Conservation (phyloP, 2,888 invertebrate species). For the Cistogaster globosa region DNA sequence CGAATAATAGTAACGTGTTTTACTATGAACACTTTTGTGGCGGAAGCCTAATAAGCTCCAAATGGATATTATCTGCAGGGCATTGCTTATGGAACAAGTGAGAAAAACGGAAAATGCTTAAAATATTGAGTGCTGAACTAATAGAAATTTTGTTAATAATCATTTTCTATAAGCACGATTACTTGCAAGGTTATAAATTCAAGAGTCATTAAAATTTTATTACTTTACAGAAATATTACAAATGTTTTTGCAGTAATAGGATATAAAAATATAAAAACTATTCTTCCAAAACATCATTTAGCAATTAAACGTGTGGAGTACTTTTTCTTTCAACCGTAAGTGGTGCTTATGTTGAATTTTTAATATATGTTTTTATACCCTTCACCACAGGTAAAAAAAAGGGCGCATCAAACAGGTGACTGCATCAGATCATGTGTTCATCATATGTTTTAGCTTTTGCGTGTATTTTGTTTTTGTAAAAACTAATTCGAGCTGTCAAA, state of each 20-base stretch:
- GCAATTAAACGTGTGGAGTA: conserved; percentile 76
- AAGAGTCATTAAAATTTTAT: conserved; percentile 20
- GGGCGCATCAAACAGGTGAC: too few relatives aligned
- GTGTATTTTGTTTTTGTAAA: too few relatives aligned
- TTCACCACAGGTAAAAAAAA: too few relatives aligned
- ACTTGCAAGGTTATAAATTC: not conserved
- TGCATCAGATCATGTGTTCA: too few relatives aligned
- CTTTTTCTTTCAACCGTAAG: conserved; percentile 80
- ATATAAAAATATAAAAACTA: conserved; percentile 75
- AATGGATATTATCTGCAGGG: conserved; percentile 81
- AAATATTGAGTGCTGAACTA: not conserved
- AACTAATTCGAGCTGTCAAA: too few relatives aligned
- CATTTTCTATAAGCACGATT: not conserved
- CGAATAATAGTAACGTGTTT: conserved; percentile 21
- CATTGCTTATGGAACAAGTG: conserved; percentile 81
- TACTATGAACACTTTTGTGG: conserved; percentile 81
- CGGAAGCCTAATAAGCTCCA: conserved; percentile 78
- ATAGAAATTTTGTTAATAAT: not conserved
- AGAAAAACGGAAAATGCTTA: conserved; percentile 48
- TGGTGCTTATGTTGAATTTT: conserved; percentile 24
- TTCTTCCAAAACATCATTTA: conserved; percentile 72
- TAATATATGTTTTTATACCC: too few relatives aligned
- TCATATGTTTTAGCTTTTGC: too few relatives aligned
- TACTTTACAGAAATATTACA: conserved; percentile 74
- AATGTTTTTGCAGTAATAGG: conserved; percentile 78